Conservation (phyloP, 2,113 vertebrate genomes). For the Equus quagga region DNA sequence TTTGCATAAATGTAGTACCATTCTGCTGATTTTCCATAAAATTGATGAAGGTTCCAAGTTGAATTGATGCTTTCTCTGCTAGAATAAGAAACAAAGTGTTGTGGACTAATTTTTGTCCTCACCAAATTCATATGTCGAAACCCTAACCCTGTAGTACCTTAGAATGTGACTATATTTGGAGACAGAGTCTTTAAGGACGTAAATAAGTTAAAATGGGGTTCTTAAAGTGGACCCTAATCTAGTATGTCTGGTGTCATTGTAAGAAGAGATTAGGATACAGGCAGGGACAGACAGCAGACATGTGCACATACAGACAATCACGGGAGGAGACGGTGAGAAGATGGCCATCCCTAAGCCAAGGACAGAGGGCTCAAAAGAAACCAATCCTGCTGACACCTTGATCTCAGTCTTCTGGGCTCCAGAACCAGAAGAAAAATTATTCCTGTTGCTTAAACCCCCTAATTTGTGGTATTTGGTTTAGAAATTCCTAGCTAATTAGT, state of each 20-base stretch:
- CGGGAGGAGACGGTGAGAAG: background rate
- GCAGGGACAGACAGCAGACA: background rate
- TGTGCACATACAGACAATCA: background rate
- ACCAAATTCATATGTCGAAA: background rate
- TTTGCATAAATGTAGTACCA: background rate
- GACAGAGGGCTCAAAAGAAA: background rate
- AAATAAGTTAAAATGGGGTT: background rate
- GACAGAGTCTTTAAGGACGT: background rate
- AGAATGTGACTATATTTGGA: background rate
- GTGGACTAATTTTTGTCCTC: fast-evolving
- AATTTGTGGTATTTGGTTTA: background rate
- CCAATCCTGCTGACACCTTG: background rate
- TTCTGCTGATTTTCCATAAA: background rate
- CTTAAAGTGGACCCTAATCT: background rate
- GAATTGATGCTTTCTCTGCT: background rate
- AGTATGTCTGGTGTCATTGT: background rate
- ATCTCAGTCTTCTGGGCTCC: background rate
- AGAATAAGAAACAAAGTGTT: background rate
- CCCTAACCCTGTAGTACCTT: background rate
- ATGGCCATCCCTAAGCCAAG: background rate
- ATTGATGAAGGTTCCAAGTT: background rate
- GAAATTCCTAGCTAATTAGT: background rate
- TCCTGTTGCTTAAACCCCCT: background rate
- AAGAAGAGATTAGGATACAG: background rate
- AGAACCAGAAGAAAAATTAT: background rate